Percentiles rank a stretch among this genome's conserved stretches.
phyloP scores from a whole-genome alignment of 2,888 invertebrate species.

The Netelia inedita region DNA sequence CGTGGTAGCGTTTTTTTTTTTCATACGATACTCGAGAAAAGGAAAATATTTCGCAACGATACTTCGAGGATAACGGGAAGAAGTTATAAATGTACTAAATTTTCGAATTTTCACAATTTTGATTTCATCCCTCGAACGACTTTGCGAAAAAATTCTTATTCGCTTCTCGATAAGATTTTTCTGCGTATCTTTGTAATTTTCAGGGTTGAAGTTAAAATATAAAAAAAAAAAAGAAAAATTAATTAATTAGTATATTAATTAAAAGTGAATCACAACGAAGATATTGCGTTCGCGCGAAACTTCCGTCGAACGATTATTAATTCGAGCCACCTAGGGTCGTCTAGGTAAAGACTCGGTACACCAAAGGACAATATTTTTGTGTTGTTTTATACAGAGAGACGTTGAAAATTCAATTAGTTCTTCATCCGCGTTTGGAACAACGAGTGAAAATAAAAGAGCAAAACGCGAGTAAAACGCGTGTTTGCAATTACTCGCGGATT shows the following conservation, averaged over 20 bases:
- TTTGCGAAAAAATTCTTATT: conserved; percentile 19
- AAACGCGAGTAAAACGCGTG: not conserved
- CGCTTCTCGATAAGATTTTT: not conserved
- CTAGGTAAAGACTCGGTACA: not conserved
- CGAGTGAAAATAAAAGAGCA: not conserved
- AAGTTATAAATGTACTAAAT: conserved; percentile 22
- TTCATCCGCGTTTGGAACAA: not conserved
- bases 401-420: not conserved
- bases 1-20: conserved; percentile 6
- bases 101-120: not conserved
- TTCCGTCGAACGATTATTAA: not conserved
- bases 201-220: too few species aligned
- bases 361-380: not conserved
- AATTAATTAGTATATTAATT: too few species aligned
- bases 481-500: not conserved
- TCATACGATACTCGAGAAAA: conserved; percentile 1
- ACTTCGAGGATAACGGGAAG: not conserved
- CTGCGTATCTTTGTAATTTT: not conserved
- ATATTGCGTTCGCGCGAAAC: not conserved
- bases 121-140: conserved; percentile 10
- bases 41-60: conserved; percentile 17
- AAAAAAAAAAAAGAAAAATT: too few species aligned
- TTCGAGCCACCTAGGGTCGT: not conserved
- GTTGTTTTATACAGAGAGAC: not conserved
- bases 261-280: too few species aligned